Conservation (phyloP, 1,140 invertebrate genomes). For the Lysiphlebus fabarum region DNA sequence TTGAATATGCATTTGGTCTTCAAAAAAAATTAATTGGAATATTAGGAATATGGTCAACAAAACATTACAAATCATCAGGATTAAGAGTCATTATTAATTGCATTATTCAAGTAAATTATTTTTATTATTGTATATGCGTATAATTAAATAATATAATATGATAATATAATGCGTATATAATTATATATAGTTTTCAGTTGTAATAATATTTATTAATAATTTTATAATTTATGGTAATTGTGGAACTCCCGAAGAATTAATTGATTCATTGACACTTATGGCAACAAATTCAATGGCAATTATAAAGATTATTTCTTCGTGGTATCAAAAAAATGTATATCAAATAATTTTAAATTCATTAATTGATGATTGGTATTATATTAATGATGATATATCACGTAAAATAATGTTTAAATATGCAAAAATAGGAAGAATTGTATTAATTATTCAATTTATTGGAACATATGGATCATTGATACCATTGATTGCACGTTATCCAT, state of each 20-base stretch:
- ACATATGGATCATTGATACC: slow-evolving; percentile 5
- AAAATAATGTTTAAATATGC: slow-evolving; percentile 14
- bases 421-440: slow-evolving; percentile 1
- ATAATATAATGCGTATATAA: too few species aligned
- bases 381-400: not conserved
- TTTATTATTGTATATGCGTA: not conserved
- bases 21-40: not conserved
- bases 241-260: slow-evolving; percentile 9
- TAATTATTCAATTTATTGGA: slow-evolving; percentile 6
- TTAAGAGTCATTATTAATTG: not conserved
- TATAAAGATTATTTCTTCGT: slow-evolving; percentile 15
- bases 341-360: slow-evolving; percentile 1
- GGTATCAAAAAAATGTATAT: slow-evolving; percentile 7
- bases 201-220: slow-evolving; percentile 7
- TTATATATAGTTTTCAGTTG: too few species aligned
- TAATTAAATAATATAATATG: too few species aligned
- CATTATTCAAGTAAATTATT: not conserved
- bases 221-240: slow-evolving; percentile 17
- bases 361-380: slow-evolving; percentile 5
- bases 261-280: slow-evolving; percentile 15
- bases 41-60: slow-evolving; percentile 1
- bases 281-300: slow-evolving; percentile 14
- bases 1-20: not conserved
- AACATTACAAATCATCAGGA: not conserved
- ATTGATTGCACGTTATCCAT: not conserved